Percentiles rank a stretch among this genome's conserved stretches.
Evolutionary conservation across 2,113 vertebrate genomes (phyloP).

Genomic region (Lates calcarifer): DNA sequence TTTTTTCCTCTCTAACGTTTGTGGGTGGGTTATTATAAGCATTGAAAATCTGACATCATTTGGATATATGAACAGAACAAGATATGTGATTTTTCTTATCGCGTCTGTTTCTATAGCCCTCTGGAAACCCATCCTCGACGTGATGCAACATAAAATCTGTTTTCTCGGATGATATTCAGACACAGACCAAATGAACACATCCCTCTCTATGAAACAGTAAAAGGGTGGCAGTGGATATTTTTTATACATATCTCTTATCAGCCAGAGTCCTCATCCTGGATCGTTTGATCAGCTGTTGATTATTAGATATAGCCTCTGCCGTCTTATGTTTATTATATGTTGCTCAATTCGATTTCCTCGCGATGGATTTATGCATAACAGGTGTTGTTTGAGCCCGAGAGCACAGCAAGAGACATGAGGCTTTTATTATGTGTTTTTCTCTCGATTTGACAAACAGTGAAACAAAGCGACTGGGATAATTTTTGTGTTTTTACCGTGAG

Average conservation of each 20-base stretch:
- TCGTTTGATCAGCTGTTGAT: conserved; percentile 74
- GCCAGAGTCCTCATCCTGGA: conserved; percentile 52
- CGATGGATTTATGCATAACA: conserved; percentile 81
- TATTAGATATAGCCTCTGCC: conserved; percentile 50
- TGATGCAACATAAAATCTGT: conserved; percentile 77
- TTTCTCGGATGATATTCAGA: conserved; percentile 74
- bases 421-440: conserved; percentile 65
- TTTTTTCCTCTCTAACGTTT: conserved; percentile 56
- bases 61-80: conserved; percentile 68
- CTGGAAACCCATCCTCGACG: conserved; percentile 68
- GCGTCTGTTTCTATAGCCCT: conserved; percentile 45
- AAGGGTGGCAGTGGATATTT: conserved; percentile 71
- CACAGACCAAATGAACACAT: conserved; percentile 67
- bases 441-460: conserved; percentile 65
- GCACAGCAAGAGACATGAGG: conserved; percentile 71
- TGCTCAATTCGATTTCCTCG: conserved; percentile 47
- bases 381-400: conserved; percentile 77
- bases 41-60: conserved; percentile 80
- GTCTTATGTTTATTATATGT: conserved; percentile 67
- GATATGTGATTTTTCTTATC: conserved; percentile 23
- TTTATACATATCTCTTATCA: conserved; percentile 35
- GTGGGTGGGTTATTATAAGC: conserved; percentile 79
- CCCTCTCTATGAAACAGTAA: conserved; percentile 65
- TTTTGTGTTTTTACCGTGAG: conserved; percentile 22
- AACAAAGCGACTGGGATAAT: conserved; percentile 61